Conservation (phyloP, 2,888 invertebrate species). For the Trachelus troglodyta region DNA sequence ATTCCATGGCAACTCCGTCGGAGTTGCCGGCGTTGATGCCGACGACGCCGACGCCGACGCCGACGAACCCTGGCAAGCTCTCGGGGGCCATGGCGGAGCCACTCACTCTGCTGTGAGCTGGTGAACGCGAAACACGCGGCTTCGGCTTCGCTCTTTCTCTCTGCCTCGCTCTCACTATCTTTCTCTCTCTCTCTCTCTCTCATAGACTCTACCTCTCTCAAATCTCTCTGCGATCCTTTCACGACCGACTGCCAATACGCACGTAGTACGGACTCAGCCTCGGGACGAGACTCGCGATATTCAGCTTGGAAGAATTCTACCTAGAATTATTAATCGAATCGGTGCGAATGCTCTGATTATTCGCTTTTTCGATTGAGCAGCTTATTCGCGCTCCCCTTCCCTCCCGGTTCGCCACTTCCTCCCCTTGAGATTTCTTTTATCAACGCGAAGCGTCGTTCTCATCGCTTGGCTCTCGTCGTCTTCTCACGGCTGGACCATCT, state of each 20-base stretch:
- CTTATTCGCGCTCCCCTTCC: too few relatives aligned
- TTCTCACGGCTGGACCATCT: background rate
- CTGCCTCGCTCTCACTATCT: background rate
- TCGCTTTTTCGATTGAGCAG: background rate
- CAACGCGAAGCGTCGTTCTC: background rate
- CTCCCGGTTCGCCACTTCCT: background rate
- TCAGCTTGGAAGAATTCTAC: background rate
- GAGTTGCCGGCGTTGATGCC: constrained; percentile 23
- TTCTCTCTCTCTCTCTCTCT: constrained; percentile 11
- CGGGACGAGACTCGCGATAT: background rate
- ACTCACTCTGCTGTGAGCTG: constrained; percentile 60
- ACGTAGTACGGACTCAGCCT: background rate
- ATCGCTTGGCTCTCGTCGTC: background rate
- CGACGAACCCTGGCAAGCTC: constrained; percentile 15
- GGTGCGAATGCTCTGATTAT: background rate
- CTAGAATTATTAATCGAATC: background rate
- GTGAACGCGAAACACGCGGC: constrained; percentile 53
- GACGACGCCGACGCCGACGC: constrained; percentile 18
- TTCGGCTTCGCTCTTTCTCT: constrained; percentile 12
- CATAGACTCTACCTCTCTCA: background rate
- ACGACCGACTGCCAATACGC: background rate
- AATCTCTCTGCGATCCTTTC: background rate
- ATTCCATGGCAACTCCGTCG: constrained; percentile 36
- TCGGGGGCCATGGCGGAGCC: constrained; percentile 12
- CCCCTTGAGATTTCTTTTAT: background rate